Evolutionary conservation across 1,140 invertebrate genomes (phyloP).

Genomic region (Polypedilum vanderplanki): DNA sequence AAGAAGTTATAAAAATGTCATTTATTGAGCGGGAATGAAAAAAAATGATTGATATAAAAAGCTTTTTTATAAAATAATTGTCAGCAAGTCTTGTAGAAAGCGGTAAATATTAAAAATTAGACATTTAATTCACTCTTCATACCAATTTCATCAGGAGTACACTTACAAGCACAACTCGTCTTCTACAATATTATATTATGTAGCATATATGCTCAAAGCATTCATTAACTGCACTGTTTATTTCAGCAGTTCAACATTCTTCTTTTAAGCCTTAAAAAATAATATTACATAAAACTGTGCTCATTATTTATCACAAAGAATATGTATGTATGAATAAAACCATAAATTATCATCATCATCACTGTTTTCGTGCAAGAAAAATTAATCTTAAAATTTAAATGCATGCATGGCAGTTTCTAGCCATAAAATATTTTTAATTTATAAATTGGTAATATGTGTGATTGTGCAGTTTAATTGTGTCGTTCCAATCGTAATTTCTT

Average conservation of each 20-base stretch:
- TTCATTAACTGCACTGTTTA: not conserved
- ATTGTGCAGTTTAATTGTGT: not conserved
- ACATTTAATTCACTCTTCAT: not conserved
- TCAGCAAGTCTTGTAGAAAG: too few relatives aligned
- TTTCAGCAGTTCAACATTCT: not conserved
- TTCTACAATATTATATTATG: not conserved
- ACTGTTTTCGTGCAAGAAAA: not conserved
- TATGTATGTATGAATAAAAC: not conserved
- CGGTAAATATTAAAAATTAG: not conserved
- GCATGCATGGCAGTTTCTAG: not conserved
- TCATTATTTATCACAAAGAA: slow-evolving; percentile 9
- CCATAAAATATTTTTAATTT: not conserved
- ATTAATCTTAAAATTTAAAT: slow-evolving; percentile 8
- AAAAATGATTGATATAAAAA: too few relatives aligned
- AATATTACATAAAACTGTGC: not conserved
- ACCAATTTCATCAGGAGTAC: not conserved
- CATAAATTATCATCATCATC: not conserved
- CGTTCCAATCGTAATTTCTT: slow-evolving; percentile 10
- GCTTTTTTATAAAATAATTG: too few relatives aligned
- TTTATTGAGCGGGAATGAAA: too few relatives aligned
- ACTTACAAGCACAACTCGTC: not conserved
- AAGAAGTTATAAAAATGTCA: too few relatives aligned
- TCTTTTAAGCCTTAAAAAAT: not conserved
- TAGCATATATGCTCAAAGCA: not conserved
- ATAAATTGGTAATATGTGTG: not conserved